phyloP scores from a whole-genome alignment of 2,113 vertebrate genomes.

The Piprites chloris region DNA sequence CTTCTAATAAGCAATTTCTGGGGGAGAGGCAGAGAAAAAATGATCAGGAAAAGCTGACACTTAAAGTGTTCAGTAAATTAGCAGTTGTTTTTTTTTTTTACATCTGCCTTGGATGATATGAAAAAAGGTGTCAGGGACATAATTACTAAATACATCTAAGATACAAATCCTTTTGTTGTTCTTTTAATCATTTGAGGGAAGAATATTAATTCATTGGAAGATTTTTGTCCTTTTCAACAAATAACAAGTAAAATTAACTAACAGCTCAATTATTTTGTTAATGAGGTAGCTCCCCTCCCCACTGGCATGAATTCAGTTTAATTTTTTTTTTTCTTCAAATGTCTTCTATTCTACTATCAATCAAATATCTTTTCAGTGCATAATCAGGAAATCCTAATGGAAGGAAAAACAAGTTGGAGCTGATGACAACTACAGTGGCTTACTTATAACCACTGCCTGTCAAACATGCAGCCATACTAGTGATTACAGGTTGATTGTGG shows the following conservation, averaged over 20 bases:
- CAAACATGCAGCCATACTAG: background rate
- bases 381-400: slow-evolving; percentile 40
- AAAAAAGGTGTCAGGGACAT: slow-evolving; percentile 59
- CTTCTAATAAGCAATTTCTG: slow-evolving; percentile 49
- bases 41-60: slow-evolving; percentile 56
- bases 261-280: slow-evolving; percentile 76
- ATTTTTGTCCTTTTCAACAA: slow-evolving; percentile 58
- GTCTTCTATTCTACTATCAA: slow-evolving; percentile 64
- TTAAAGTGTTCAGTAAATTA: slow-evolving; percentile 62
- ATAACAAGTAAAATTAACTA: slow-evolving; percentile 74
- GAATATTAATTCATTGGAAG: slow-evolving; percentile 54
- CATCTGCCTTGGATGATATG: slow-evolving; percentile 54
- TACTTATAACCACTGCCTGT: slow-evolving; percentile 24
- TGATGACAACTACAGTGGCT: slow-evolving; percentile 1
- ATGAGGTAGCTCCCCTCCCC: slow-evolving; percentile 58
- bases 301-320: slow-evolving; percentile 52
- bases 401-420: slow-evolving; percentile 24
- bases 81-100: slow-evolving; percentile 10
- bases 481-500: slow-evolving; percentile 11
- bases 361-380: slow-evolving; percentile 49
- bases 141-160: slow-evolving; percentile 70
- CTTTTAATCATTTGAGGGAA: slow-evolving; percentile 70
- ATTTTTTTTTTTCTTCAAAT: slow-evolving; percentile 26
- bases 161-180: slow-evolving; percentile 67
- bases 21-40: slow-evolving; percentile 7